Evolutionary conservation across 1,140 invertebrate genomes (phyloP).

Genomic region (Ceratosolen fusciceps): DNA sequence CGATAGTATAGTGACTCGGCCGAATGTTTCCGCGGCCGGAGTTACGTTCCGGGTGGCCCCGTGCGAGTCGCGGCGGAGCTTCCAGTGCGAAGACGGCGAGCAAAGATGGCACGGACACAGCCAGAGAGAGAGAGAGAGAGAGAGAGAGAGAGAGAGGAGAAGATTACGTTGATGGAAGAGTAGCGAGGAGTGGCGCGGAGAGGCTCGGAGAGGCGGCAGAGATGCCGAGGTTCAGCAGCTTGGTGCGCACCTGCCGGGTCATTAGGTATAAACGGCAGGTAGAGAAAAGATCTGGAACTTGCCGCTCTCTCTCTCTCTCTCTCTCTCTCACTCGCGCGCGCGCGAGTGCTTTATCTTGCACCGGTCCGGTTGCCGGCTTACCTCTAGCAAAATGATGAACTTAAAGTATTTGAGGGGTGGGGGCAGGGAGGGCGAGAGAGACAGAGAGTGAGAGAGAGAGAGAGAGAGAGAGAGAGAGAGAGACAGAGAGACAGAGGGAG

Average conservation of each 20-base stretch:
- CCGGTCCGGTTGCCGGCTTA: not conserved
- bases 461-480: no score
- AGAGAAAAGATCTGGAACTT: slow-evolving; percentile 51
- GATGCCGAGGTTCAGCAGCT: slow-evolving; percentile 24
- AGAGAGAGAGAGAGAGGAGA: slow-evolving; percentile 43
- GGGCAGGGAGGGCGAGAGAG: no score
- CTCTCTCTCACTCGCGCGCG: no score
- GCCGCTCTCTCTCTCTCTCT: slow-evolving; percentile 10
- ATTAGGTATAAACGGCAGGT: slow-evolving; percentile 69
- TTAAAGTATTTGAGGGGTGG: no score
- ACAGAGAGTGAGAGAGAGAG: no score
- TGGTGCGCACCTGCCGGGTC: slow-evolving; percentile 68
- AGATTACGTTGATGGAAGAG: slow-evolving; percentile 51
- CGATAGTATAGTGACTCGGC: slow-evolving; percentile 40
- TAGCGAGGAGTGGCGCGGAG: not conserved
- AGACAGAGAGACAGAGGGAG: slow-evolving; percentile 9
- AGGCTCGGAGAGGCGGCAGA: no score
- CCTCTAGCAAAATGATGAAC: not conserved
- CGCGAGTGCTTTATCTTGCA: no score
- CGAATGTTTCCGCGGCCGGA: slow-evolving; percentile 36
- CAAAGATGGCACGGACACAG: slow-evolving; percentile 12
- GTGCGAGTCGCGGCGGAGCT: slow-evolving; percentile 1
- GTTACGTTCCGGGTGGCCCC: slow-evolving; percentile 58
- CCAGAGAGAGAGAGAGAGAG: not conserved
- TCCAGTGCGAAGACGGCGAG: not conserved